Evolutionary conservation across 2,797 vertebrate species (phyloP).

Genomic region (Chelon auratus): DNA sequence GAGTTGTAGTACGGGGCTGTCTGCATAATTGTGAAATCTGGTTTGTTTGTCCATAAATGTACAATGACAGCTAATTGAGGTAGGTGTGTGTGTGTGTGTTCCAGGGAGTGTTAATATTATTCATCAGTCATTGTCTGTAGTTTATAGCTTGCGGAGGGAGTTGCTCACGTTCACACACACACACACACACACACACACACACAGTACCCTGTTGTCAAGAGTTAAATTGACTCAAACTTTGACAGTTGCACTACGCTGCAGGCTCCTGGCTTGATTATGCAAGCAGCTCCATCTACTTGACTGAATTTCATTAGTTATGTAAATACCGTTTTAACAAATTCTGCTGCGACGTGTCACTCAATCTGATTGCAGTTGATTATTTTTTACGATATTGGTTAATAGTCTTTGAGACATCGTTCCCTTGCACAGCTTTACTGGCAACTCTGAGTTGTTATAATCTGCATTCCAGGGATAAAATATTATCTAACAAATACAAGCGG

Average conservation of each 20-base stretch:
- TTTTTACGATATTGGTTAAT: background rate
- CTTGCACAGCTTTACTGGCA: background rate
- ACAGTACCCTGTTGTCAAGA: background rate
- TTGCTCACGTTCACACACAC: background rate
- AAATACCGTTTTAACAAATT: background rate
- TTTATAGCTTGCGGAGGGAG: background rate
- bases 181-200: too few relatives aligned
- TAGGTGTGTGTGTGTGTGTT: too few relatives aligned
- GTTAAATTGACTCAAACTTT: background rate
- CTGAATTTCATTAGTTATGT: background rate
- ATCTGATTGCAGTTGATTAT: background rate
- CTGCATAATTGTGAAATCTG: background rate
- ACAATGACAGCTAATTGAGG: background rate
- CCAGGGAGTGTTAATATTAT: constrained; percentile 9
- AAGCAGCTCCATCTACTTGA: background rate
- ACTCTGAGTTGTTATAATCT: background rate
- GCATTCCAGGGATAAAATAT: background rate
- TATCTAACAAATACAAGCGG: background rate
- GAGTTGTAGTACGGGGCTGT: background rate
- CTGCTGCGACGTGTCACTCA: background rate
- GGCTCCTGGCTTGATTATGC: background rate
- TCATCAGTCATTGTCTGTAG: background rate
- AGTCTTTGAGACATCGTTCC: background rate
- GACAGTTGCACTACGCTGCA: background rate
- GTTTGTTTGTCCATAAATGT: background rate